These are phyloP conservation scores for Chrysaora quinquecirrha DNA, from an alignment of 30 jellyfish, hydroid and myxozoan genomes.

Conservation along the genomic window DNA sequence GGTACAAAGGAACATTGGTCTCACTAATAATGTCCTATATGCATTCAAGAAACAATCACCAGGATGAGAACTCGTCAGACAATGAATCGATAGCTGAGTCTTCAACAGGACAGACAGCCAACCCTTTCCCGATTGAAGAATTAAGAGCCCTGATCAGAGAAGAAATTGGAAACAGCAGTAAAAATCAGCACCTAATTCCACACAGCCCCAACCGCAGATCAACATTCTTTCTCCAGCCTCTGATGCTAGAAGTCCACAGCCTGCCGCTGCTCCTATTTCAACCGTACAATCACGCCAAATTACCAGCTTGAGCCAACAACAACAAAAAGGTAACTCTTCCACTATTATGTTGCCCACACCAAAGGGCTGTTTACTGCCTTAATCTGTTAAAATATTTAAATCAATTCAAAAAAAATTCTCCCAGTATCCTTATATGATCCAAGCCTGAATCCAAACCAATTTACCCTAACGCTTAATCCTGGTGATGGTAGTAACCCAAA, in stretches of 20 bases:
- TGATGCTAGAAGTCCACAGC: background rate
- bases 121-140: slow-evolving; percentile 10
- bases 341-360: background rate
- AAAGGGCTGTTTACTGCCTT: background rate
- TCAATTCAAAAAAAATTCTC: background rate
- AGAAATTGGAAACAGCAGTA: background rate
- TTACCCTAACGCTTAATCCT: too few species aligned
- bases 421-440: slow-evolving; percentile 8
- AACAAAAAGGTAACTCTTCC: background rate
- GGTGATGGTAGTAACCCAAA: too few species aligned
- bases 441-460: too few species aligned
- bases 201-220: background rate
- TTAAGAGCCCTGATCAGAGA: slow-evolving; percentile 7
- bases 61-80: too few species aligned
- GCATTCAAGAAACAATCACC: too few species aligned
- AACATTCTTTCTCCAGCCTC: slow-evolving; percentile 17
- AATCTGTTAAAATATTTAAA: background rate
- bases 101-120: too few species aligned
- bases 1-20: too few species aligned
- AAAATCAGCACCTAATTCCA: background rate
- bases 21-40: too few species aligned
- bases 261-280: background rate
- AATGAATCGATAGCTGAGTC: too few species aligned
- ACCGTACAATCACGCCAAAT: background rate
- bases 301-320: background rate